Percentiles rank a stretch among this genome's conserved stretches.
These are phyloP conservation scores for Eumeta japonica DNA, from an alignment of 1,140 invertebrate species.

Conservation along the genomic window DNA sequence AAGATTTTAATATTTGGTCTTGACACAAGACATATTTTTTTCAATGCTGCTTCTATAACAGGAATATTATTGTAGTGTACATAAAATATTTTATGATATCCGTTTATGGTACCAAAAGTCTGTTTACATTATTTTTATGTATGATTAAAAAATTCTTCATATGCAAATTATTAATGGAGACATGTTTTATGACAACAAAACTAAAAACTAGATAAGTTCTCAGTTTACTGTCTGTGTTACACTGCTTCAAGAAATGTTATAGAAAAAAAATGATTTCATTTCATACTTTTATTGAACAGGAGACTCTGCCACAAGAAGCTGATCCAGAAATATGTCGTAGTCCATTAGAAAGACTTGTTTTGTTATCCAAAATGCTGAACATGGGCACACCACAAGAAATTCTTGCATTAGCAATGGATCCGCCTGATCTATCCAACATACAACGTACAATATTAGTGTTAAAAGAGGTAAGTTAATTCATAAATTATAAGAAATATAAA, in stretches of 20 bases:
- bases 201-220: no score
- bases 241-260: background rate
- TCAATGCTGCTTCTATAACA: no score
- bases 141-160: no score
- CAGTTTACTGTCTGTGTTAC: no score
- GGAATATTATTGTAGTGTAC: no score
- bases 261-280: slow-evolving; percentile 3
- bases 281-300: slow-evolving; percentile 20
- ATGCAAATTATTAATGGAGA: no score
- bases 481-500: background rate
- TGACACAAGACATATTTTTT: no score
- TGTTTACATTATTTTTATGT: no score
- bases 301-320: slow-evolving; percentile 56
- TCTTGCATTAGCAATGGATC: slow-evolving; percentile 81
- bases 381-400: slow-evolving; percentile 82
- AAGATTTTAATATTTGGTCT: no score
- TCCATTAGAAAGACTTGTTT: slow-evolving; percentile 80
- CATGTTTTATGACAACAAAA: no score
- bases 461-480: slow-evolving; percentile 71
- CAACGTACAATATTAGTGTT: slow-evolving; percentile 76
- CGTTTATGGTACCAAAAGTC: no score
- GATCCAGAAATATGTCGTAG: slow-evolving; percentile 78
- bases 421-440: slow-evolving; percentile 82
- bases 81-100: no score
- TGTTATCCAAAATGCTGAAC: slow-evolving; percentile 80